A percentile compares a stretch with the other conserved stretches of the same genome.
Evolutionary conservation across 2,888 invertebrate genomes (phyloP).

Genomic region (Mechanitis mazaeus): DNA sequence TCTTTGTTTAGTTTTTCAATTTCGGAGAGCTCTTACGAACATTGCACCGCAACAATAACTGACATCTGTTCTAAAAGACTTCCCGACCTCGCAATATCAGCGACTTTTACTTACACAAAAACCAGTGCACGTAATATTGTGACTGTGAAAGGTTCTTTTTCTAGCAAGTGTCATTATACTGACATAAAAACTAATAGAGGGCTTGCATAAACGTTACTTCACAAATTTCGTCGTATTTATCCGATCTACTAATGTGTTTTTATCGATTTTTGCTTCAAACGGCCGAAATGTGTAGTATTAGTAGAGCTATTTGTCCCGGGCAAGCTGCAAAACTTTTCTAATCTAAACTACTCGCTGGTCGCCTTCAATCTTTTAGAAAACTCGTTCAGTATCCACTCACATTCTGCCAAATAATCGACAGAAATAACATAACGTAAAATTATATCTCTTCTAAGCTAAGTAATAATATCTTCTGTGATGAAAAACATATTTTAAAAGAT

Average conservation of each 20-base stretch:
- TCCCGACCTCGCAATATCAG: constrained; percentile 6
- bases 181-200: constrained; percentile 33
- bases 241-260: constrained; percentile 38
- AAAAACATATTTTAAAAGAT: background rate
- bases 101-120: constrained; percentile 4
- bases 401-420: constrained; percentile 26
- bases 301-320: constrained; percentile 68
- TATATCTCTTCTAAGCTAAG: background rate
- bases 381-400: constrained; percentile 36
- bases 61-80: constrained; percentile 7
- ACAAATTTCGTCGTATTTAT: constrained; percentile 29
- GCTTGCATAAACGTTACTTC: constrained; percentile 28
- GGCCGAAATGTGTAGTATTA: constrained; percentile 69
- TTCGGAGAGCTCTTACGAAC: constrained; percentile 6
- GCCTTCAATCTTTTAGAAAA: constrained; percentile 57
- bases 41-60: constrained; percentile 8
- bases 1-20: constrained; percentile 3
- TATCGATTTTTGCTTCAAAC: constrained; percentile 44
- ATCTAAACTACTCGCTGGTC: constrained; percentile 66
- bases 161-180: constrained; percentile 21
- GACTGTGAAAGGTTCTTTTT: constrained; percentile 12
- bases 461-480: background rate
- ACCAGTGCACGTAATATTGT: constrained; percentile 2
- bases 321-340: constrained; percentile 66
- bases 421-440: background rate